Percentiles rank a stretch among this genome's conserved stretches.
Conservation (phyloP, 2,797 vertebrate genomes). For the Tadarida brasiliensis region DNA sequence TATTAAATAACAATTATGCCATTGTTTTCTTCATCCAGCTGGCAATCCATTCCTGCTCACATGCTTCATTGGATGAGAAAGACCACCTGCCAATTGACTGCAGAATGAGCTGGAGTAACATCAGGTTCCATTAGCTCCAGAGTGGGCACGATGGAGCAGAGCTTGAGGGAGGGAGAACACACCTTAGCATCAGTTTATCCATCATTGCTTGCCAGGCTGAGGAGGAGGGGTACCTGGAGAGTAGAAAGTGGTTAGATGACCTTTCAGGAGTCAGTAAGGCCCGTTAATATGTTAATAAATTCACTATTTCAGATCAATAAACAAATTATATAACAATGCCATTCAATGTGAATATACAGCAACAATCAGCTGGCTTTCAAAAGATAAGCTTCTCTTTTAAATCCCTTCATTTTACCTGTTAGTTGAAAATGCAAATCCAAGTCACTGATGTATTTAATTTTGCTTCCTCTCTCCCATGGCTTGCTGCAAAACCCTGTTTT, state of each 20-base stretch:
- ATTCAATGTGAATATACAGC: neutral
- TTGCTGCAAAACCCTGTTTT: neutral
- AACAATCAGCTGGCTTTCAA: neutral
- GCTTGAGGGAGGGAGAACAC: neutral
- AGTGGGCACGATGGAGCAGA: neutral
- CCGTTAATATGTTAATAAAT: neutral
- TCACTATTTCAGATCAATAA: neutral
- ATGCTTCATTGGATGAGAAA: neutral
- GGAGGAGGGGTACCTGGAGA: fast-evolving
- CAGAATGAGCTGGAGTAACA: neutral
- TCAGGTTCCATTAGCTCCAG: neutral
- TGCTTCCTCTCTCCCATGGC: neutral
- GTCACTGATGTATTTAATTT: neutral
- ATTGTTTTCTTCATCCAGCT: neutral
- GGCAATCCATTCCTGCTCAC: neutral
- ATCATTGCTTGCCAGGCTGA: neutral
- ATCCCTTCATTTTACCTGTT: neutral
- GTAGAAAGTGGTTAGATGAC: neutral
- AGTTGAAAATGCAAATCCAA: constrained; percentile 7
- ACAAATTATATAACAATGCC: neutral
- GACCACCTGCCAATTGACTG: neutral
- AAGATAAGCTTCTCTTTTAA: neutral
- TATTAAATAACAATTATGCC: neutral
- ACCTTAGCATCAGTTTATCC: fast-evolving
- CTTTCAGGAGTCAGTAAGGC: neutral